Base-by-base conservation (phyloP, 2,113 vertebrate species). In the Acrocephalus kingi region DNA sequence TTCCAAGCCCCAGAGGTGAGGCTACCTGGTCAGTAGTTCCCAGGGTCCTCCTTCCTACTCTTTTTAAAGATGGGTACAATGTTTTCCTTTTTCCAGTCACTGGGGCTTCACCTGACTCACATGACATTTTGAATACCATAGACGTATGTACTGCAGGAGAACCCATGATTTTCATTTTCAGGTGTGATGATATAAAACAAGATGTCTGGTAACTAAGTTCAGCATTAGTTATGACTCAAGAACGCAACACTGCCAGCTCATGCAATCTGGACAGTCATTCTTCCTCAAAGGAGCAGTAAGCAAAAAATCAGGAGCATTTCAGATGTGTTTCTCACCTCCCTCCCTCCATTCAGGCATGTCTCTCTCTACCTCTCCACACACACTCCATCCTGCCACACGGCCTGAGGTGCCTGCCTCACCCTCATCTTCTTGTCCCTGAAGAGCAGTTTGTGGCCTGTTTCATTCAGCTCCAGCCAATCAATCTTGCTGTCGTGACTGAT, bases 391-490 rank as follows among this genome's bases (percentile, higher is more conserved):
- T 23, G n/a, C 15, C 81, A 68, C 27, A 5, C 4, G 39, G 6
- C 51, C 77, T 14, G 1, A 39, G 19, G 7, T 46, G 39, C 25
- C 51, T 0, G 5, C 45, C 98, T 98, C 95, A 99, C 99, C 98
- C 98, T 97, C 96, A 99, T 98, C 96, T 99, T 99, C 98, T 98
- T 99, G 97, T 99, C 99, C 87, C 99, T 98, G 98, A 99, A 99
- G 94, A 99, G 99, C 89, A 99, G 97, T 86, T 99, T 99, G 93
- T 96, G 98, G 25, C 99, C 99, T 3, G 99, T 99, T 83, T 99
- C 99, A 30, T 99, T 99, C 92, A 99, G 98, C 96, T 99, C 99
- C 98, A 99, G 98, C 99, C 99, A 99, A 90, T 99, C 99, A 15
- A 99, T 98, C 94, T 98, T 99, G 89, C 98, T 98, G 97, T 99